phyloP scores from a whole-genome alignment of 2,888 invertebrate species.

The Campaea margaritaria region DNA sequence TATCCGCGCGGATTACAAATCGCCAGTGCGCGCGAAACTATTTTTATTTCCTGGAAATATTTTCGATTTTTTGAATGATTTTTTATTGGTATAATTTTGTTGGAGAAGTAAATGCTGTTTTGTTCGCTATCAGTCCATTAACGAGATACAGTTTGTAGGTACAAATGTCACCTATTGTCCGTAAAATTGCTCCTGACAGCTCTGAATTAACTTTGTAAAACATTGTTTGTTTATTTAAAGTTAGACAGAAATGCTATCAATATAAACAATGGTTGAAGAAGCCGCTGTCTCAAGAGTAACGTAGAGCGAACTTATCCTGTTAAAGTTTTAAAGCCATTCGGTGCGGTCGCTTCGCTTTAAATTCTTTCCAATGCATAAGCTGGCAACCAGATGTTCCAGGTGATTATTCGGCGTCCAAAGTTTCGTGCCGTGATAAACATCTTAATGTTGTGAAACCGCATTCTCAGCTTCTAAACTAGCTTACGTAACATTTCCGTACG shows the following conservation, averaged over 20 bases:
- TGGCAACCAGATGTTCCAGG: constrained; percentile 28
- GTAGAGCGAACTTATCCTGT: constrained; percentile 67
- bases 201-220: constrained; percentile 49
- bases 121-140: constrained; percentile 1
- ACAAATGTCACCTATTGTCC: constrained; percentile 39
- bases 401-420: constrained; percentile 7
- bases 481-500: constrained; percentile 39
- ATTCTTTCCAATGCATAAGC: constrained; percentile 39
- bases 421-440: constrained; percentile 25
- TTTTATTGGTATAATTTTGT: background rate
- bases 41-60: no score
- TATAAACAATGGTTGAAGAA: constrained; percentile 45
- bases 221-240: constrained; percentile 48
- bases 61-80: background rate
- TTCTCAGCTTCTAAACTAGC: constrained; percentile 35
- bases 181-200: constrained; percentile 47
- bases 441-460: constrained; percentile 26
- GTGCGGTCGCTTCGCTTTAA: constrained; percentile 46
- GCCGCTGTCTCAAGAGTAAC: constrained; percentile 56
- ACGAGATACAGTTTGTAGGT: constrained; percentile 21
- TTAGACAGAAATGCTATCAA: constrained; percentile 50
- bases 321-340: constrained; percentile 61
- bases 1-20: no score
- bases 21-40: no score
- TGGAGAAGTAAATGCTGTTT: background rate